A percentile compares a stretch with the other conserved stretches of the same genome.
phyloP scores from a whole-genome alignment of 2,888 invertebrate genomes.

The Apamea epomidion region DNA sequence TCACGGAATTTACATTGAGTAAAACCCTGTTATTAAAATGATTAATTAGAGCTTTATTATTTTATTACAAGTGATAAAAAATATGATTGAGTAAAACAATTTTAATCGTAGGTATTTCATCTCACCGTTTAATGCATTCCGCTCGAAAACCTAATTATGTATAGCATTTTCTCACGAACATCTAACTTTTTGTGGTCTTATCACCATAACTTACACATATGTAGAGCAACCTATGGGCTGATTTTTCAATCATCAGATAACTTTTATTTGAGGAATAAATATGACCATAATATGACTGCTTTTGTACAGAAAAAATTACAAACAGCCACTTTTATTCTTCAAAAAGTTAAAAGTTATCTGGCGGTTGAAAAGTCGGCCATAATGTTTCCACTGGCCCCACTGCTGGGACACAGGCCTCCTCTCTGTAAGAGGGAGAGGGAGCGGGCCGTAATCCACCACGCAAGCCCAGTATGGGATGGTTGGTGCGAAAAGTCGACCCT shows the following conservation, averaged over 20 bases:
- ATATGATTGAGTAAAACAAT: background rate
- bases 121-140: background rate
- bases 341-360: background rate
- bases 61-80: conserved; percentile 3
- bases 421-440: too few species aligned
- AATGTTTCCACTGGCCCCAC: background rate
- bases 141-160: background rate
- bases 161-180: background rate
- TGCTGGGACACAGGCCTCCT: background rate
- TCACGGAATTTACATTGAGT: conserved; percentile 19
- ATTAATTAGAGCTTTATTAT: background rate
- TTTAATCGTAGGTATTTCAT: background rate
- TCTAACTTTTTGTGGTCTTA: background rate
- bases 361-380: background rate
- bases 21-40: background rate
- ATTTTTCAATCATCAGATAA: background rate
- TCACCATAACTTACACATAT: background rate
- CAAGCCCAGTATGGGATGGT: background rate
- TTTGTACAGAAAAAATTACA: background rate
- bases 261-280: background rate
- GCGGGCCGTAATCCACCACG: background rate
- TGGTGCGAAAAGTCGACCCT: background rate
- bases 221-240: background rate
- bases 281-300: background rate
- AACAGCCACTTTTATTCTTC: background rate